A percentile compares a stretch with the other conserved stretches of the same genome.
Evolutionary conservation across 37 sponge, comb jelly and placozoan species (phyloP).

Genomic region (Ianthella basta): DNA sequence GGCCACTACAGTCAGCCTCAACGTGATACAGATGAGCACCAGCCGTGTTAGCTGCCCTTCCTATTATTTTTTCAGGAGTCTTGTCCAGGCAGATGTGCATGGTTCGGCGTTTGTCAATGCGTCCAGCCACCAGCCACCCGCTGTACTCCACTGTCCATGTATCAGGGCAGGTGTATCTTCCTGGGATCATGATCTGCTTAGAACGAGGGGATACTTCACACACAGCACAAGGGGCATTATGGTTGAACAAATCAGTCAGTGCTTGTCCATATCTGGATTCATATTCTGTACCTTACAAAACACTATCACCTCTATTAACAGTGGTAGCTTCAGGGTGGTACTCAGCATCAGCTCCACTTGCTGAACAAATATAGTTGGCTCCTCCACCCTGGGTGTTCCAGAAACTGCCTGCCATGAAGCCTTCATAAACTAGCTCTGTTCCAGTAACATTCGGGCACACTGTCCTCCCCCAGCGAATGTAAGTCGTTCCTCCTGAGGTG

Average conservation of each 20-base stretch:
- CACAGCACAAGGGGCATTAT: conserved; percentile 71
- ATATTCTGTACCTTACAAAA: not conserved
- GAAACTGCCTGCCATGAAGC: not conserved
- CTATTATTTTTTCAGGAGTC: conserved; percentile 32
- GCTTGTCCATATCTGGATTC: too few relatives aligned
- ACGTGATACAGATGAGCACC: conserved; percentile 43
- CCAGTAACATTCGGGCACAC: conserved; percentile 40
- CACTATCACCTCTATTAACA: conserved; percentile 46
- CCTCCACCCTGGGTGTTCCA: conserved; percentile 39
- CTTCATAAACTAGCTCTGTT: conserved; percentile 15
- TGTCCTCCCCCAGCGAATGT: conserved; percentile 40
- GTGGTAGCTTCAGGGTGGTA: conserved; percentile 51
- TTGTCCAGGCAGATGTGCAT: conserved; percentile 57
- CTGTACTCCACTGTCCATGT: conserved; percentile 56
- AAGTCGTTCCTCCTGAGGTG: conserved; percentile 14
- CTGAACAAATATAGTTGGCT: too few relatives aligned
- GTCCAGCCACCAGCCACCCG: conserved; percentile 57
- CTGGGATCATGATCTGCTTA: conserved; percentile 53
- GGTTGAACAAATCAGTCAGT: not conserved
- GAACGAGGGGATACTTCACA: conserved; percentile 37
- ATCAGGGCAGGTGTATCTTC: conserved; percentile 37
- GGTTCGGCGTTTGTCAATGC: not conserved
- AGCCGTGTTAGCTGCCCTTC: conserved; percentile 12
- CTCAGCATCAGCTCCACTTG: too few relatives aligned
- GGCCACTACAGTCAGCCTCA: conserved; percentile 46